A percentile compares a stretch with the other conserved stretches of the same genome.
These are phyloP conservation scores for Stegostoma tigrinum DNA, from an alignment of 2,113 vertebrate genomes.

Conservation along the genomic window DNA sequence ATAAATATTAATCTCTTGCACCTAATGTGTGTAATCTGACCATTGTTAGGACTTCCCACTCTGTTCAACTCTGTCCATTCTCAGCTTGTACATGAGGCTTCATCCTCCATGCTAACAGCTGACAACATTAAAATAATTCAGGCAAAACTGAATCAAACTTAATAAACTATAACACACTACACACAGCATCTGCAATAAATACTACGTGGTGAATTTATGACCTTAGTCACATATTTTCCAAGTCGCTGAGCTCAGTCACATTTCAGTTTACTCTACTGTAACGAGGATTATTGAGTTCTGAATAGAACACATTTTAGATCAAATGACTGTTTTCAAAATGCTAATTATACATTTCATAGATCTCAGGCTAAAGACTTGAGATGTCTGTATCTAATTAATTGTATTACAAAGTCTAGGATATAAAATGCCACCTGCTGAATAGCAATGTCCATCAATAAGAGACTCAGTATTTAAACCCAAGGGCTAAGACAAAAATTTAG, in stretches of 20 bases:
- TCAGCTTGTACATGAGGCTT: background rate
- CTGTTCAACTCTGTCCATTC: background rate
- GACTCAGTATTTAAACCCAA: background rate
- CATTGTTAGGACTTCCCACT: background rate
- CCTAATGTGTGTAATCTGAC: background rate
- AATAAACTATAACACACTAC: background rate
- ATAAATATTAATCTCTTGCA: background rate
- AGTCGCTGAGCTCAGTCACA: background rate
- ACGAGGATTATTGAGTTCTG: constrained; percentile 29
- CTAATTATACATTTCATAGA: constrained; percentile 6
- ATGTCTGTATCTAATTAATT: background rate
- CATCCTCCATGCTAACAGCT: background rate
- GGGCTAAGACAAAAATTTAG: background rate
- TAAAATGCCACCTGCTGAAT: background rate
- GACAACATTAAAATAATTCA: constrained; percentile 34
- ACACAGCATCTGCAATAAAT: background rate
- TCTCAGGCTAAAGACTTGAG: background rate
- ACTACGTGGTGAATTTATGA: background rate
- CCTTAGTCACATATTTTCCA: constrained; percentile 18
- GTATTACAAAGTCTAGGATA: background rate
- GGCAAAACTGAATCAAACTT: constrained; percentile 19
- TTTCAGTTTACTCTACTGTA: background rate
- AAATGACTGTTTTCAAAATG: constrained; percentile 23
- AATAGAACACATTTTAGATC: constrained; percentile 3
- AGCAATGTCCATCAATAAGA: background rate